phyloP scores from a whole-genome alignment of 1,140 invertebrate genomes.

The Drosophila tristis region DNA sequence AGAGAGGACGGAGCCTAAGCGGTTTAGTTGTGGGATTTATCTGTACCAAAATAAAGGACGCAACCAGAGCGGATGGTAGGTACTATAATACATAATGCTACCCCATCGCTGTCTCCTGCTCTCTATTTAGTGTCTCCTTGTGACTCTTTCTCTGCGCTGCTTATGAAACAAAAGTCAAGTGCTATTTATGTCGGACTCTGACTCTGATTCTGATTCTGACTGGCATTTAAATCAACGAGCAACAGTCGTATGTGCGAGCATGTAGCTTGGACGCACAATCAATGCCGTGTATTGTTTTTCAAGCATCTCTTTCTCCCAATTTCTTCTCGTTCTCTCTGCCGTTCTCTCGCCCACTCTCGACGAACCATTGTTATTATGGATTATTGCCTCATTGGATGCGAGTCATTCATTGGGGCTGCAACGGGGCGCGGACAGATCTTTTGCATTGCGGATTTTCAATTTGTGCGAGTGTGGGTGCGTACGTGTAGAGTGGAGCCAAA shows the following conservation, averaged over 20 bases:
- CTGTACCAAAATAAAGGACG: conserved; percentile 34
- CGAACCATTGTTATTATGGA: conserved; percentile 73
- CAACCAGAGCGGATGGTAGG: conserved; percentile 52
- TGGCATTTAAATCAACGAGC: conserved; percentile 58
- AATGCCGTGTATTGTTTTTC: conserved; percentile 74
- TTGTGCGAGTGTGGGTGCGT: conserved; percentile 19
- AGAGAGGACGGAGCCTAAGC: not conserved
- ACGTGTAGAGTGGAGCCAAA: conserved; percentile 30
- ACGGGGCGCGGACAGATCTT: conserved; percentile 29
- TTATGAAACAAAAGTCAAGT: conserved; percentile 74
- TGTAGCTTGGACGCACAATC: conserved; percentile 45
- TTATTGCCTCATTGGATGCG: conserved; percentile 50
- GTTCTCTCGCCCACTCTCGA: conserved; percentile 1
- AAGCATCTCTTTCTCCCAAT: conserved; percentile 4
- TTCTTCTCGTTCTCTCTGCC: not conserved
- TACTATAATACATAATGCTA: not conserved
- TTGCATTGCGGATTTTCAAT: conserved; percentile 69
- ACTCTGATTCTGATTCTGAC: not conserved
- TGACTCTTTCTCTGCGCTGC: conserved; percentile 25
- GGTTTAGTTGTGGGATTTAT: conserved; percentile 6
- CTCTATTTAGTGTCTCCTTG: not conserved
- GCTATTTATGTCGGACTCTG: conserved; percentile 24
- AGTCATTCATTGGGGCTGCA: conserved; percentile 28
- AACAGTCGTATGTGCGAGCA: conserved; percentile 6
- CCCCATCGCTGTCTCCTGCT: not conserved